Evolutionary conservation across 1,140 invertebrate genomes (phyloP).

Genomic region (Protaetia brevitarsis): DNA sequence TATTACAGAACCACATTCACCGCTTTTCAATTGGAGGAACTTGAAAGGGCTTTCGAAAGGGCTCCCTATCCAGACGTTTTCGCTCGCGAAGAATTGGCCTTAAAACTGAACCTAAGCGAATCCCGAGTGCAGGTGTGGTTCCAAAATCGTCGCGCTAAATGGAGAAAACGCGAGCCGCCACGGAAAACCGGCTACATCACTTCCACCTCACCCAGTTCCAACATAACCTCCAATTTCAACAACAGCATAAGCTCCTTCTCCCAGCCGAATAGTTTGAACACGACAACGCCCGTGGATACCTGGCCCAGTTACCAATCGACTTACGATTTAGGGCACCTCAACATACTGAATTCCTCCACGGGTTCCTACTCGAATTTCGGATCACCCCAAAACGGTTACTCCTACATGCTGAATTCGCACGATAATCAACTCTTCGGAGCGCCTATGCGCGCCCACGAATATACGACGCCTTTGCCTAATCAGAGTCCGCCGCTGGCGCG

Average conservation of each 20-base stretch:
- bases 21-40: constrained; percentile 89
- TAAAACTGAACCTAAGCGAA: constrained; percentile 86
- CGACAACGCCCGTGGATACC: constrained; percentile 63
- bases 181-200: constrained; percentile 72
- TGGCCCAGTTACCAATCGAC: constrained; percentile 75
- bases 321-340: constrained; percentile 68
- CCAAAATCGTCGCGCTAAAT: constrained; percentile 94
- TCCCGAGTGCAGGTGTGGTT: constrained; percentile 93
- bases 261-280: constrained; percentile 59
- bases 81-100: constrained; percentile 87
- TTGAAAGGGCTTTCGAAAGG: constrained; percentile 90
- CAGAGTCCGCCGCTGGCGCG: constrained; percentile 57
- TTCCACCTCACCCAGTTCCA: constrained; percentile 48
- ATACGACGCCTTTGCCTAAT: constrained; percentile 56
- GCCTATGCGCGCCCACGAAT: constrained; percentile 58
- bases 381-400: constrained; percentile 55
- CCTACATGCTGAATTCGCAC: constrained; percentile 65
- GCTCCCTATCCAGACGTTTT: constrained; percentile 97
- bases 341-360: constrained; percentile 66
- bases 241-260: constrained; percentile 65
- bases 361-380: constrained; percentile 63
- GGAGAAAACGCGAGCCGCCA: constrained; percentile 96
- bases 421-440: constrained; percentile 62
- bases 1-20: constrained; percentile 89
- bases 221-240: constrained; percentile 62